Evolutionary conservation across 2,797 vertebrate genomes (phyloP), one percentile per base, ranked within the genome.

Genomic region (Champsocephalus gunnari): DNA sequence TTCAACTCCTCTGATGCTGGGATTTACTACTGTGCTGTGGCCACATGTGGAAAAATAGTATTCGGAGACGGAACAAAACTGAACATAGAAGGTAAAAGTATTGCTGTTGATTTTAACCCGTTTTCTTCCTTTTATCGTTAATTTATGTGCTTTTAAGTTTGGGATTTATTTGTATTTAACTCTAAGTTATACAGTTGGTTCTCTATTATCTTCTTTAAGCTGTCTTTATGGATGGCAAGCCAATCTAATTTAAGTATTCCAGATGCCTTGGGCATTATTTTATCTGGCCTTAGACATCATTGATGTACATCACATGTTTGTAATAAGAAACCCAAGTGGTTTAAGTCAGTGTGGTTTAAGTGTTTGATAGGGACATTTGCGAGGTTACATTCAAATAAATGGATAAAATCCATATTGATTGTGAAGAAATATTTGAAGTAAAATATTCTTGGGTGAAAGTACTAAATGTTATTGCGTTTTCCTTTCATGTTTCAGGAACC

Each of bases 21-120:
- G 28, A 28, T 4, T 28, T 9, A 38, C 8, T 38, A 38, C 34
- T 38, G 34, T 38, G 34, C 34, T 38, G 34, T 38, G 34, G 34
- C 34, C 34, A 38, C 34, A 9, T 38, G 34, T 38, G 34, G 34
- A 38, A 7, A 38, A 4, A 38, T 38, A 38, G 1, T 38, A 38
- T 38, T 38, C 6, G 34, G 34, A 38, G 34, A 75, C 16, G 86
- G 77, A 69, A 73, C 60, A 0, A 77, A 53, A 41, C 6, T 87
- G 19, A 44, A 82, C 3, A 9, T 73, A 13, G 28, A 79, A 75
- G 86, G 87, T 85, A 66, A 71, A 4, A 44, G 0, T 7, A 8
- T 28, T 0, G 14, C 21, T 45, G 9, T 3, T 62, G 9, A 6
- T 12, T 63, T 79, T 12, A 69, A 57, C 17, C 1, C 5, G 2